Percentiles rank a stretch among this genome's conserved stretches.
Conservation (phyloP, 1,140 invertebrate genomes). For the Ceratosolen fusciceps region DNA sequence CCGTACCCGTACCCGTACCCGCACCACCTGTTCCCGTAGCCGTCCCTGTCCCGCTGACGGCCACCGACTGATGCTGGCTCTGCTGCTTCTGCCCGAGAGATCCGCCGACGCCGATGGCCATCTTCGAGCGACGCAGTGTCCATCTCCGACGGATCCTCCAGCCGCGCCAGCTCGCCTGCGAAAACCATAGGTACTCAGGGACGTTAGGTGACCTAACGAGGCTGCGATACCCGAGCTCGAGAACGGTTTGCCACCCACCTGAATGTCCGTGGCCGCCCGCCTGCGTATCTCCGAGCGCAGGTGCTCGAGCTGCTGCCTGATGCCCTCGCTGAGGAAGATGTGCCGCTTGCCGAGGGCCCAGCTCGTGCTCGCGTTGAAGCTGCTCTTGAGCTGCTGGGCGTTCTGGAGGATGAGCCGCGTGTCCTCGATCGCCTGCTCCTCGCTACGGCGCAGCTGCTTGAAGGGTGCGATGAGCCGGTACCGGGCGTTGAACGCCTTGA, state of each 20-base stretch:
- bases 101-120: slow-evolving; percentile 54
- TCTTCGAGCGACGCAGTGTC: slow-evolving; percentile 74
- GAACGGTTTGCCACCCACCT: slow-evolving; percentile 53
- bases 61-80: no score
- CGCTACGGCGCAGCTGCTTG: slow-evolving; percentile 79
- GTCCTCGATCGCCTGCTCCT: slow-evolving; percentile 86
- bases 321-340: slow-evolving; percentile 94
- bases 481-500: slow-evolving; percentile 91
- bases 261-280: slow-evolving; percentile 78
- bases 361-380: slow-evolving; percentile 78
- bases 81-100: slow-evolving; percentile 47
- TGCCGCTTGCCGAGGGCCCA: slow-evolving; percentile 95
- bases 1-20: background rate
- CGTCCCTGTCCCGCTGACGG: background rate
- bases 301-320: slow-evolving; percentile 89
- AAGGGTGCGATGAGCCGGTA: slow-evolving; percentile 88
- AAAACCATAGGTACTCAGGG: background rate
- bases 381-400: slow-evolving; percentile 72
- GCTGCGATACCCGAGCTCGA: background rate
- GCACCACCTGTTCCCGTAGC: no score
- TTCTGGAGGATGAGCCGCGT: slow-evolving; percentile 84
- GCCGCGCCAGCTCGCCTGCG: slow-evolving; percentile 84
- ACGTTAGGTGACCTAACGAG: no score
- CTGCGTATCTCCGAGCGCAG: slow-evolving; percentile 83
- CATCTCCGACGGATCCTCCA: slow-evolving; percentile 81